Conservation (phyloP, 1,140 invertebrate species). For the Lineus longissimus region DNA sequence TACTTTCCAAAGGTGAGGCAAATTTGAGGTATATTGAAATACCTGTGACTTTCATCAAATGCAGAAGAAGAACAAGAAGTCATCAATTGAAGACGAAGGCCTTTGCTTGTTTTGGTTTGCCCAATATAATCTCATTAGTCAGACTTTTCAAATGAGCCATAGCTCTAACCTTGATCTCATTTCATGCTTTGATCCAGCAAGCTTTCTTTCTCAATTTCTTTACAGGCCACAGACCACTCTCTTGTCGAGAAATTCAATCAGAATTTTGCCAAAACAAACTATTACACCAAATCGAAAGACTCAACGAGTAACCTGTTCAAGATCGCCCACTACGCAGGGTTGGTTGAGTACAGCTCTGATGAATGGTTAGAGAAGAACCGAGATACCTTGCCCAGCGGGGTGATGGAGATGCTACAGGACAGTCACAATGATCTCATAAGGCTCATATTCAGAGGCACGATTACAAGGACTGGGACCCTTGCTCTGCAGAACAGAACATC, state of each 20-base stretch:
- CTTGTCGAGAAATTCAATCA: constrained; percentile 43
- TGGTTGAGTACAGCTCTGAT: constrained; percentile 38
- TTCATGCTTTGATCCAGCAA: too few relatives aligned
- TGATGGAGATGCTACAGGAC: constrained; percentile 37
- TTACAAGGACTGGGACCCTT: constrained; percentile 44
- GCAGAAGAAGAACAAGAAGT: too few relatives aligned
- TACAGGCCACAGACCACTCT: constrained; percentile 39
- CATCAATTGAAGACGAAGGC: too few relatives aligned
- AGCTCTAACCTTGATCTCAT: too few relatives aligned
- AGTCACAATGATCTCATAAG: constrained; percentile 37
- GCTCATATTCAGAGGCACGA: constrained; percentile 43
- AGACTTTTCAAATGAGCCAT: too few relatives aligned
- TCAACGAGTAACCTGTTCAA: constrained; percentile 31
- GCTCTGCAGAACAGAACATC: constrained; percentile 38
- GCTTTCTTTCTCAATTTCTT: background rate
- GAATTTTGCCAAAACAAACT: constrained; percentile 28
- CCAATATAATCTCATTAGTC: too few relatives aligned
- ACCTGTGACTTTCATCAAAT: too few relatives aligned
- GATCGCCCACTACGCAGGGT: constrained; percentile 42
- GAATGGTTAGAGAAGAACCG: constrained; percentile 51
- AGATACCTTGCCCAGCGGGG: constrained; percentile 41
- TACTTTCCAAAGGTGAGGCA: constrained; percentile 41
- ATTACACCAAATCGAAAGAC: constrained; percentile 33
- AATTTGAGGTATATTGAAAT: too few relatives aligned
- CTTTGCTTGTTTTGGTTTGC: too few relatives aligned